Base-by-base conservation (phyloP, 2,113 vertebrate species). In the Heliornis fulica region DNA sequence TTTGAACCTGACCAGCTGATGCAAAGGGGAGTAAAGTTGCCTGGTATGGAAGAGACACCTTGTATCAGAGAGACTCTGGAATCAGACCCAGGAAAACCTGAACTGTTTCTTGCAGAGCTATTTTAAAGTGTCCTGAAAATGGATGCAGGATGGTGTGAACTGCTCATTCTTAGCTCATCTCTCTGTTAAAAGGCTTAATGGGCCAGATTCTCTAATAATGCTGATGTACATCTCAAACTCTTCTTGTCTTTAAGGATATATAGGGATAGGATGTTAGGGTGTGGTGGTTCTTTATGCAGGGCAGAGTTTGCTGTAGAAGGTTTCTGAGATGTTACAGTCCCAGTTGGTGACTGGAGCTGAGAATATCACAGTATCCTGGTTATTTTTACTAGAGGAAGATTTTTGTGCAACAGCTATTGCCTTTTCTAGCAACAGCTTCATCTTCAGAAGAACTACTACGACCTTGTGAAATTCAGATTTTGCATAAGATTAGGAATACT, bases 401-500 rank as follows among this genome's bases (percentile, higher is more conserved):
- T 90, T 94, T 43, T 88, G 75, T 88, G 71, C 79, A 83, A 95
- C 87, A 91, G 26, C 88, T 87, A 38, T 41, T 71, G 78, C 84
- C 79, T 94, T 93, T 93, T 93, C 86, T 88, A 96, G 91, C 78
- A 79, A 65, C 84, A 83, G 2, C 70, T 72, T 3, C 41, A 19
- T 51, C 75, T 93, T 68, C 36, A 51, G 93, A 81, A 76, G 84
- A 74, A 54, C 43, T 48, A 32, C 54, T 2, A 15, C 83, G 90
- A 88, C 94, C 88, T 80, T 88, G 93, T 93, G 83, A 96, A 96
- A 88, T 81, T 38, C 17, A 28, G 36, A 36, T 83, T 96, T 86
- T 95, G 91, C 71, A 54, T 97, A 76, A 59, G 29, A 74, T 61
- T 29, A 46, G 48, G 32, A 63, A 69, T 60, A 34, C 46, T 78